Base-by-base conservation (phyloP, 2,888 invertebrate species). In the Magallana nippona region DNA sequence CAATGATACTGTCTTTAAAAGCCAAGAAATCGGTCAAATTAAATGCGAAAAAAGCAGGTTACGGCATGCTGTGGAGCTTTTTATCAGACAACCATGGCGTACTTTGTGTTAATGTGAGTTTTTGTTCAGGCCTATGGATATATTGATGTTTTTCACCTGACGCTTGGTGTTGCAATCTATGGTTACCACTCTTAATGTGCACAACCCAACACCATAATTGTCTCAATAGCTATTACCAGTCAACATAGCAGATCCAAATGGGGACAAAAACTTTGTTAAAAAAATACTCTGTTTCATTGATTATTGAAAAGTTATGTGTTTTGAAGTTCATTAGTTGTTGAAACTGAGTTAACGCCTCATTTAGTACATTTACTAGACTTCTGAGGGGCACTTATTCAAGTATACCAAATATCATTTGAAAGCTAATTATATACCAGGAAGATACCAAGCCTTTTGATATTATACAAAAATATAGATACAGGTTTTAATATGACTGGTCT, bases 1-100 rank as follows among this genome's bases (percentile, higher is more conserved):
- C 13, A 15, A 22, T 71, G 32, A 22, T 13, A 11, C 13, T 22
- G 22, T 27, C 27, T 63, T 71, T 71, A 27, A 71, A 71, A 71
- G 71, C 32, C 71, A 71, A 71, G 60, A 60, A 27, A 71, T 71
- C 71, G 71, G 71, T 71, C 27, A 71, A 71, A 71, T 71, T 27
- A 71, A 71, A 27, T 27, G 71, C 13, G 32, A 32, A 71, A 71
- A 71, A 71, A 71, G 71, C 71, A 71, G 15, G 71, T 71, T 10
- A 71, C 2, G 27, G 27, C 71, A 71, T 71, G 71, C 27, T 11
- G 27, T 22, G 15, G 13, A 71, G 27, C 32, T 71, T 22, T 71
- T 71, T 71, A 71, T 71, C 27, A 27, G 27, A 71, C 71, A 71
- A 13, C 71, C 32, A 71, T 71, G 13, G 71, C 22, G 71, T 15